These are phyloP conservation scores for Mesorhabditis belari DNA, from an alignment of 2,888 invertebrate genomes.

Conservation along the genomic window DNA sequence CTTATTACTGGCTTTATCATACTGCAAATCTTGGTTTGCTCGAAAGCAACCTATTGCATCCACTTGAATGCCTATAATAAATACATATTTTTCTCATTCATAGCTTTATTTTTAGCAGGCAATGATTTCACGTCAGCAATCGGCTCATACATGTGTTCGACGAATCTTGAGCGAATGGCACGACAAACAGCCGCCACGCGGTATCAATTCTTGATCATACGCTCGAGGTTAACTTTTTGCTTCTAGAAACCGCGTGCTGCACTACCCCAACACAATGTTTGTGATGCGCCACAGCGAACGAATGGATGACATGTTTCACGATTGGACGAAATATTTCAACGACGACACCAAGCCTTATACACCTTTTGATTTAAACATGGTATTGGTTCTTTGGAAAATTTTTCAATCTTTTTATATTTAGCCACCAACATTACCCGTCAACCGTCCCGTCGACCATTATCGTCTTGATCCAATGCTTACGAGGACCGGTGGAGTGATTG, in stretches of 20 bases:
- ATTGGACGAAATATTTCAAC: slow-evolving; percentile 18
- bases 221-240: not conserved
- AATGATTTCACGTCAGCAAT: slow-evolving; percentile 12
- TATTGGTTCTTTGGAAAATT: not conserved
- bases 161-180: slow-evolving; percentile 10
- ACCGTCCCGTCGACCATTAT: slow-evolving; percentile 25
- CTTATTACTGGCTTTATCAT: too few species aligned
- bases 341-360: slow-evolving; percentile 12
- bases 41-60: too few species aligned
- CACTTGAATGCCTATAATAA: too few species aligned
- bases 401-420: not conserved
- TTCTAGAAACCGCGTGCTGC: not conserved
- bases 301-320: slow-evolving; percentile 25
- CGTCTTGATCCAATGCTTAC: slow-evolving; percentile 33
- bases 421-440: slow-evolving; percentile 23
- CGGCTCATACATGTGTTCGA: slow-evolving; percentile 16
- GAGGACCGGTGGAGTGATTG: slow-evolving; percentile 25
- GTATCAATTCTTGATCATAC: too few species aligned
- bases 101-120: too few species aligned
- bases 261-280: slow-evolving; percentile 13
- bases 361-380: slow-evolving; percentile 25
- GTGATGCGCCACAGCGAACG: slow-evolving; percentile 34
- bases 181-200: slow-evolving; percentile 1
- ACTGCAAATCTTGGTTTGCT: too few species aligned
- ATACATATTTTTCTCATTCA: too few species aligned